phyloP scores from a whole-genome alignment of 2,797 vertebrate species.

The Acanthurus leucopareius region DNA sequence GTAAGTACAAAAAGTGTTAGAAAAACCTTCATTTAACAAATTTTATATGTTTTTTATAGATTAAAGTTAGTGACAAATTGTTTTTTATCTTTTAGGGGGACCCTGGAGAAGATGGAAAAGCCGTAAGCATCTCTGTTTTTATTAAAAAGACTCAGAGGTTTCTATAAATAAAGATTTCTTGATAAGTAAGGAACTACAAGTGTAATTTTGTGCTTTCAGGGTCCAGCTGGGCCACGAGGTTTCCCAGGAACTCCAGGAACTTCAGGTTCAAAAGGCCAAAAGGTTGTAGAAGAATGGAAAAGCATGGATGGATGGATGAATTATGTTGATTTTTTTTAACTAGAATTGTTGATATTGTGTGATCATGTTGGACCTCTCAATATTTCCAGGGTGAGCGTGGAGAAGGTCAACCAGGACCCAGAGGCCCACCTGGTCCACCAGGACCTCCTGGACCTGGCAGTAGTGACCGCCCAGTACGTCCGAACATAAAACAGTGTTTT shows the following conservation, averaged over 20 bases:
- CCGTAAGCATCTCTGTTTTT: conserved; percentile 81
- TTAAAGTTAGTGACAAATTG: background rate
- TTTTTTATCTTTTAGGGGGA: conserved; percentile 84
- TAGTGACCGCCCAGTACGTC: conserved; percentile 75
- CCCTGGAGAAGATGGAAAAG: conserved; percentile 92
- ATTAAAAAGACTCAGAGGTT: background rate
- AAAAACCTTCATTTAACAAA: no score
- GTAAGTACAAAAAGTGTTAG: conserved; percentile 79
- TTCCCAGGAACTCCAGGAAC: conserved; percentile 87
- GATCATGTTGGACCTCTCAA: background rate
- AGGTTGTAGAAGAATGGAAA: conserved; percentile 80
- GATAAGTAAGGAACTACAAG: background rate
- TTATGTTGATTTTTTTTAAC: background rate
- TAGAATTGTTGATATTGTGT: background rate
- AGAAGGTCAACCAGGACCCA: conserved; percentile 79
- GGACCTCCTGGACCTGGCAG: conserved; percentile 87
- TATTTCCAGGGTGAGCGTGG: conserved; percentile 89
- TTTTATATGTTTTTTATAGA: background rate
- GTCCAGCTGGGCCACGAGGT: conserved; percentile 87
- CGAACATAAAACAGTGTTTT: background rate
- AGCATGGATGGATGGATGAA: background rate
- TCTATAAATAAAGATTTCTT: background rate
- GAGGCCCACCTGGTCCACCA: conserved; percentile 90
- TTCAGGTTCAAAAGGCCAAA: conserved; percentile 88
- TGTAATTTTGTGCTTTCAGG: conserved; percentile 73